Evolutionary conservation across 2,888 invertebrate genomes (phyloP).

Genomic region (Pilophorus perplexus): DNA sequence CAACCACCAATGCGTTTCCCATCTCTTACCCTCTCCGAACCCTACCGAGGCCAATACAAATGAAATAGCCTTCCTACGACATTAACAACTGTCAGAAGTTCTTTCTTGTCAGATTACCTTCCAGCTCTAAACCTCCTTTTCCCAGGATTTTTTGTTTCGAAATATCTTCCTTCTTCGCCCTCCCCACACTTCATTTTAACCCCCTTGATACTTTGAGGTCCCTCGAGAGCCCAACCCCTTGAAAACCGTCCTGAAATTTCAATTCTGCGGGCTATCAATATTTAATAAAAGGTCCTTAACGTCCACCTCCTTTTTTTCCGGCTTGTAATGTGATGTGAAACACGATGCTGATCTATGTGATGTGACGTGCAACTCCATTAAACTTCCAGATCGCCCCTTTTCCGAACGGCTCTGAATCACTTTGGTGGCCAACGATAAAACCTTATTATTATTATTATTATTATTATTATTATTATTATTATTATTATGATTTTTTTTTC

Average conservation of each 20-base stretch:
- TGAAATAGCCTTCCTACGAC: conserved; percentile 41
- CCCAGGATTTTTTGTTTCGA: conserved; percentile 39
- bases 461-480: no score
- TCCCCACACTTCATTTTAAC: background rate
- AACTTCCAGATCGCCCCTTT: conserved; percentile 1
- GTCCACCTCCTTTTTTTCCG: conserved; percentile 17
- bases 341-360: conserved; percentile 28
- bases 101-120: conserved; percentile 41
- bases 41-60: conserved; percentile 38
- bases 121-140: conserved; percentile 28
- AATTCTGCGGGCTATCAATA: conserved; percentile 36
- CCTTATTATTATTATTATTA: no score
- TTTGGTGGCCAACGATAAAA: no score
- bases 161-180: conserved; percentile 17
- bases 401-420: no score
- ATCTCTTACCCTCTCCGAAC: background rate
- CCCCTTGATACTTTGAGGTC: background rate
- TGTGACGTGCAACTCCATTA: conserved; percentile 8
- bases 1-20: no score
- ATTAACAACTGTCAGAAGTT: conserved; percentile 43
- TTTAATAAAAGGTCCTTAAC: conserved; percentile 38
- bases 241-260: conserved; percentile 26
- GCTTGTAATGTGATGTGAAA: conserved; percentile 29
- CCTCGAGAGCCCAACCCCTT: conserved; percentile 9
- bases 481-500: no score